Base-by-base conservation (phyloP, 2,113 vertebrate species). In the Sinocyclocheilus anshuiensis region DNA sequence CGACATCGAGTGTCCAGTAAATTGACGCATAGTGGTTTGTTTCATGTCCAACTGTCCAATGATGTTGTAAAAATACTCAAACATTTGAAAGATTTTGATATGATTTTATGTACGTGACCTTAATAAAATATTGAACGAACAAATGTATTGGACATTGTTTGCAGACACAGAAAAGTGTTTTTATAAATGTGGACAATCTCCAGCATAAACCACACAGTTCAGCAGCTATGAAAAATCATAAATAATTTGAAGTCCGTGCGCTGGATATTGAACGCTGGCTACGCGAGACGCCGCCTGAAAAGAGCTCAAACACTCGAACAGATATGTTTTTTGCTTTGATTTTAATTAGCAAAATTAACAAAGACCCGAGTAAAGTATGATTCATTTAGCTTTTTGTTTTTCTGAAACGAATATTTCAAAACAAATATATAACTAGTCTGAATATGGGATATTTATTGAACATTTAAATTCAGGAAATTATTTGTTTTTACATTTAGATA, bases 21-120 rank as follows among this genome's bases (percentile, higher is more conserved):
- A 67, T 33, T 69, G 80, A 82, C 88, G 90, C 90, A 92, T 89
- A 87, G 88, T 89, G 92, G 93, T 88, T 83, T 92, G 92, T 87
- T 93, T 92, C 91, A 92, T 95, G 93, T 87, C 92, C 89, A 92
- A 90, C 45, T 48, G 45, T 48, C 45, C 10, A 12, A 48, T 88
- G 88, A 93, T 88, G 85, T 91, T 91, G 24, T 90, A 89, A 92
- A 92, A 89, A 93, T 87, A 5, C 48, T 84, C 87, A 90, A 82
- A 92, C 26, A 89, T 91, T 95, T 93, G 1, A 71, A 90, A 77
- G 89, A 91, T 94, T 96, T 96, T 95, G 84, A 95, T 94, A 95
- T 95, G 65, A 95, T 95, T 95, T 95, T 94, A 93, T 95, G 95
- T 95, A 95, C 90, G 93, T 96, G 94, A 87, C 91, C 91, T 93